These are phyloP conservation scores for Sarcophaga carnaria DNA, from an alignment of 2,888 invertebrate genomes.

Conservation along the genomic window DNA sequence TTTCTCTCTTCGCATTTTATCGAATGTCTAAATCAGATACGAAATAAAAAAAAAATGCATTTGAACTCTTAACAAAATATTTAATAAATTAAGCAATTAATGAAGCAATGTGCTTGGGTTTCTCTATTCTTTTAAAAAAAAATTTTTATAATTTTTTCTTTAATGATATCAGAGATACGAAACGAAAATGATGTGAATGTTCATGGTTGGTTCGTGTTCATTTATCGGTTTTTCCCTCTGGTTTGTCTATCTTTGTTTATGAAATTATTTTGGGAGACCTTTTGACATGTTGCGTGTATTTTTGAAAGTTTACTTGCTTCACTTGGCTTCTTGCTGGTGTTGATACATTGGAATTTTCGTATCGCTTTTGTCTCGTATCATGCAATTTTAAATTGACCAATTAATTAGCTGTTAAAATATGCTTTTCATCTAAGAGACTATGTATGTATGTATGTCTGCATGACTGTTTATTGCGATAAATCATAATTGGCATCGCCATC, in stretches of 20 bases:
- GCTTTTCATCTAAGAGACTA: constrained; percentile 2
- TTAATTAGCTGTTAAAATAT: constrained; percentile 54
- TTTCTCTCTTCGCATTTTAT: constrained; percentile 33
- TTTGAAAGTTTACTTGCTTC: constrained; percentile 56
- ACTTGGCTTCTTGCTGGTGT: constrained; percentile 5
- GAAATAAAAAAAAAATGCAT: constrained; percentile 33
- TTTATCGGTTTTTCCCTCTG: constrained; percentile 40
- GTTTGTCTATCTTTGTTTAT: background rate
- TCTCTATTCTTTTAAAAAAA: constrained; percentile 33
- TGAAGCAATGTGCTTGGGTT: constrained; percentile 32
- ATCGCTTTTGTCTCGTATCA: constrained; percentile 21
- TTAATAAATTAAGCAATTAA: constrained; percentile 68
- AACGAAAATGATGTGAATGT: constrained; percentile 43
- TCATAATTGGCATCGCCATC: constrained; percentile 30
- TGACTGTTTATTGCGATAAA: constrained; percentile 9
- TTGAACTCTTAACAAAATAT: constrained; percentile 48
- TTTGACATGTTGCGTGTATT: constrained; percentile 69
- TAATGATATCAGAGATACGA: constrained; percentile 22
- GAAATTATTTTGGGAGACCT: constrained; percentile 59
- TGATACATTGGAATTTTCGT: constrained; percentile 40
- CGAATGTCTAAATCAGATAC: constrained; percentile 64
- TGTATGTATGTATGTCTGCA: background rate
- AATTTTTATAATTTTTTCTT: no score
- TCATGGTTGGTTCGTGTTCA: constrained; percentile 36
- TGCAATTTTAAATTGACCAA: constrained; percentile 59